phyloP scores from a whole-genome alignment of 2,797 vertebrate species.

The Dromococcyx pavoninus region DNA sequence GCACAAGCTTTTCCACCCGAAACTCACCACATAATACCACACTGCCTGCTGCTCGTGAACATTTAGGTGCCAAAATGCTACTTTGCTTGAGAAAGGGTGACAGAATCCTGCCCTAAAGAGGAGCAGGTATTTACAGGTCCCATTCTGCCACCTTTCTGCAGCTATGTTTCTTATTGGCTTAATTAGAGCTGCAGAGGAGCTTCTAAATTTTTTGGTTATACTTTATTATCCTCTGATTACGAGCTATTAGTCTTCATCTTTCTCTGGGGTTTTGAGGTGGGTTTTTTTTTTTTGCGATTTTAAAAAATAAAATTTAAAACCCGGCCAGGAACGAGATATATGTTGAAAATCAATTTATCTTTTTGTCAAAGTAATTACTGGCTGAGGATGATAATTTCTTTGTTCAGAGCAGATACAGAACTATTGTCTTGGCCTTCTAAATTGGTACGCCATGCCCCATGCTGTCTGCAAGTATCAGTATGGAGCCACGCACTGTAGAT shows the following conservation, averaged over 20 bases:
- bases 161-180: neutral
- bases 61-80: neutral
- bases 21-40: neutral
- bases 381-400: conserved; percentile 28
- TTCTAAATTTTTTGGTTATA: conserved; percentile 49
- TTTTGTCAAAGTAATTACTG: conserved; percentile 26
- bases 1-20: neutral
- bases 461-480: conserved; percentile 19
- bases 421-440: conserved; percentile 37
- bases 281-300: neutral
- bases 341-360: conserved; percentile 22
- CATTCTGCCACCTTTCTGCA: neutral
- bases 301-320: neutral
- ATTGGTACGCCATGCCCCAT: neutral
- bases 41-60: neutral
- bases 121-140: neutral
- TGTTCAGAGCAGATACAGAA: neutral
- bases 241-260: conserved; percentile 8
- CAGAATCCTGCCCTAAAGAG: neutral
- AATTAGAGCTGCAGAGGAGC: conserved; percentile 21
- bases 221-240: conserved; percentile 36
- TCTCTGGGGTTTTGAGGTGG: neutral
- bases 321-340: neutral
- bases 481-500: conserved; percentile 19
- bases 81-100: neutral